A percentile compares a stretch with the other conserved stretches of the same genome.
These are phyloP conservation scores for Desoria tigrina DNA, from an alignment of 2,888 invertebrate species.

Conservation along the genomic window DNA sequence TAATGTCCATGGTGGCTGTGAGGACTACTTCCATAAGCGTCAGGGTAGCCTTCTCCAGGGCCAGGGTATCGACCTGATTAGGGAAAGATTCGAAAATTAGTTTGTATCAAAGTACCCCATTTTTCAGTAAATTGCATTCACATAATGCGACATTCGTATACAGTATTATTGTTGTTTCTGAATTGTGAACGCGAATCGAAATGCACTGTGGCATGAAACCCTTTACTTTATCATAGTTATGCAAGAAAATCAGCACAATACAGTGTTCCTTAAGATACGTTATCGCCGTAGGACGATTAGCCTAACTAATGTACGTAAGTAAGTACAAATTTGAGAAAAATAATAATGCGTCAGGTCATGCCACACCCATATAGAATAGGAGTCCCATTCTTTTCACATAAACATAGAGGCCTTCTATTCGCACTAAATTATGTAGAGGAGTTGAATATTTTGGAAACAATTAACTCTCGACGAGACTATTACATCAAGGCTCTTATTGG, in stretches of 20 bases:
- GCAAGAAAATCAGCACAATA: too few species aligned
- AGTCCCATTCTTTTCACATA: not conserved
- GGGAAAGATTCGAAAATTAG: too few species aligned
- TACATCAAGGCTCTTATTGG: constrained; percentile 23
- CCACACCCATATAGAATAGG: constrained; percentile 11
- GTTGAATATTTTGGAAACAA: constrained; percentile 13
- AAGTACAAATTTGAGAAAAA: not conserved
- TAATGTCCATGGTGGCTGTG: constrained; percentile 61
- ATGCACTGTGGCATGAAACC: too few species aligned
- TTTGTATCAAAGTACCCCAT: not conserved
- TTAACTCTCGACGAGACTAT: constrained; percentile 1
- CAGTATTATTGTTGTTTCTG: too few species aligned
- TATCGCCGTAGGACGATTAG: too few species aligned
- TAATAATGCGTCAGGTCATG: constrained; percentile 14
- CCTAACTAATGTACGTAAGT: too few species aligned
- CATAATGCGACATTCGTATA: constrained; percentile 5
- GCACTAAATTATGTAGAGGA: not conserved
- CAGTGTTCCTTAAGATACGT: too few species aligned
- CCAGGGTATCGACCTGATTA: constrained; percentile 54
- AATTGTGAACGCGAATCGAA: too few species aligned
- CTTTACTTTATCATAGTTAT: too few species aligned
- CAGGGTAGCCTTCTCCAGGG: constrained; percentile 56
- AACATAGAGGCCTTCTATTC: not conserved
- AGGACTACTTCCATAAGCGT: constrained; percentile 57
- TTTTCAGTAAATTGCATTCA: not conserved